Percentiles rank a stretch among this genome's conserved stretches.
phyloP scores from a whole-genome alignment of 2,888 invertebrate genomes.

The Zaprionus lineosus region DNA sequence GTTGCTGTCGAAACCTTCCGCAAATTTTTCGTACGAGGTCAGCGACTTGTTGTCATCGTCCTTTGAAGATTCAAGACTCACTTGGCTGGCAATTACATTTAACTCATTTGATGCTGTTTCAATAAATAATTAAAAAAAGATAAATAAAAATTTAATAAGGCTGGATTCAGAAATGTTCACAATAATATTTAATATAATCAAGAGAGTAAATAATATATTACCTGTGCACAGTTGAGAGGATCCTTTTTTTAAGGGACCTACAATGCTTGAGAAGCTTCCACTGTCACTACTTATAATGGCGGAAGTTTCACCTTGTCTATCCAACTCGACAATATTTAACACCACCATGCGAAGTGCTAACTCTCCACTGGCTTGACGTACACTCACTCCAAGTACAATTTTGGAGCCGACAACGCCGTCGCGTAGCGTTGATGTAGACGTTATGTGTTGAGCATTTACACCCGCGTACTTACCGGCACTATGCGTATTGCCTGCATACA shows the following conservation, averaged over 20 bases:
- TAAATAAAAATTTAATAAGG: background rate
- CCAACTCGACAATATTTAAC: conserved; percentile 75
- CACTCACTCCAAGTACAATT: conserved; percentile 77
- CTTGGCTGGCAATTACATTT: conserved; percentile 58
- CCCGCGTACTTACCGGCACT: conserved; percentile 49
- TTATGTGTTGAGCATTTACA: conserved; percentile 64
- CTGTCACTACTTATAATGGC: conserved; percentile 59
- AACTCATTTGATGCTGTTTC: conserved; percentile 57
- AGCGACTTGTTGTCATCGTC: conserved; percentile 75
- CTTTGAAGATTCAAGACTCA: conserved; percentile 61
- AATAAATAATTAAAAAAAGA: background rate
- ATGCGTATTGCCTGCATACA: conserved; percentile 33
- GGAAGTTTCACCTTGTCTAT: conserved; percentile 61
- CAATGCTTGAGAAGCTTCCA: conserved; percentile 57
- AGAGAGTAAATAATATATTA: too few relatives aligned
- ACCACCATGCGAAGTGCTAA: conserved; percentile 77
- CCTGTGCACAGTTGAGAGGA: conserved; percentile 54
- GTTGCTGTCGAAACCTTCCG: conserved; percentile 80
- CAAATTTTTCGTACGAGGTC: conserved; percentile 78
- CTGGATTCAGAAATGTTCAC: too few relatives aligned
- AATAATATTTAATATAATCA: too few relatives aligned
- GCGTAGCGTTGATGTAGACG: conserved; percentile 77
- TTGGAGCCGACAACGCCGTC: conserved; percentile 80
- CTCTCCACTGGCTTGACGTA: conserved; percentile 75
- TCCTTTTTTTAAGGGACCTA: conserved; percentile 60